Evolutionary conservation across 92 coral and sea anemone genomes (phyloP), one percentile per base, ranked within the genome.

Genomic region (Parazoanthus atlanticus): DNA sequence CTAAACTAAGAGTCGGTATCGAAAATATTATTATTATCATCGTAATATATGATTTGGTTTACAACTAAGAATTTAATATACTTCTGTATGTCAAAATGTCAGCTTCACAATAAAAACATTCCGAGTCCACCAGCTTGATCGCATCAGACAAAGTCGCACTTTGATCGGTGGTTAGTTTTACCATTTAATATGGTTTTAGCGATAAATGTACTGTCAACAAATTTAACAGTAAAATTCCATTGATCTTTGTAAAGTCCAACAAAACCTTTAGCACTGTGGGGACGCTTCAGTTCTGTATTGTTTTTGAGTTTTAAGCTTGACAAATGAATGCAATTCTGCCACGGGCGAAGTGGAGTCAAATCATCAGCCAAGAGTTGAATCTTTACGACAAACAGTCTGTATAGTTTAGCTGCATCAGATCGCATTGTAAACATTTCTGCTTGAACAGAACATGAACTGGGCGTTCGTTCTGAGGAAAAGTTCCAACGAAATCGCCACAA

Each of bases 261-360:
- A 84, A 84, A 70, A 33, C 46, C 28, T n/a, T 43, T 84, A 26
- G 78, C 87, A 49, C 36, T 54, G 31, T 26, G 70, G 64, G 76
- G 78, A 66, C 36, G 40, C 64, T 84, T 67, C 87, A 31, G 65
- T 84, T 84, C 29, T 38, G 26, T 49, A 33, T 69, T 84, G 65
- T 43, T 31, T 10, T 8, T 17, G 17, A 26, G 56, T 36, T 23
- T 8, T 29, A 67, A 61, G 54, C 52, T 13, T 26, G 34, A 66
- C 58, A 82, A 64, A 8, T 36, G 56, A 34, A 78, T 78, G 36
- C 38, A n/a, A 54, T 29, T 30, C 36, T 26, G 78, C 61, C 78
- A 84, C 65, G 41, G 76, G 76, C 64, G 38, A 83, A 36, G 38
- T 36, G 38, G 38, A 36, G 38, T 36, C 3, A 36, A 83, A 26